These are phyloP conservation scores for Okamejei kenojei DNA, from an alignment of 2,797 vertebrate genomes.

Conservation along the genomic window DNA sequence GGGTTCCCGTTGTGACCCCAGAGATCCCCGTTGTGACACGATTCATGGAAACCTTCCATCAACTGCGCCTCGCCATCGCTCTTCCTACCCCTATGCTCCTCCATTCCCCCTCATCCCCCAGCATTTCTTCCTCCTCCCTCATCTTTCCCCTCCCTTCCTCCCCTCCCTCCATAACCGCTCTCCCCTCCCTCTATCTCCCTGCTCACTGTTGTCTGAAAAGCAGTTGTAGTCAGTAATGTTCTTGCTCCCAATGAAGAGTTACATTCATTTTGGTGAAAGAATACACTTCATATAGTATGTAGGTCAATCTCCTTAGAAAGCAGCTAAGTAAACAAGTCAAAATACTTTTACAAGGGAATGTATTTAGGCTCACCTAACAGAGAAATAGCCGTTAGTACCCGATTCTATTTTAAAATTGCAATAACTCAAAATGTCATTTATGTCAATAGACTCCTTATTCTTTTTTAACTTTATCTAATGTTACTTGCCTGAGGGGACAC, in stretches of 20 bases:
- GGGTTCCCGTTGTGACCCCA: too few relatives aligned
- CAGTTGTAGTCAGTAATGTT: background rate
- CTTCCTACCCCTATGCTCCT: too few relatives aligned
- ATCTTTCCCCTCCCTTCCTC: too few relatives aligned
- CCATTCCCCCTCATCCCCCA: too few relatives aligned
- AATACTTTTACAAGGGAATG: conserved; percentile 16
- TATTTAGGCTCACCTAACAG: background rate
- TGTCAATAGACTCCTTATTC: background rate
- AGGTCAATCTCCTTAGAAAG: background rate
- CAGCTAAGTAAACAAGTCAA: background rate
- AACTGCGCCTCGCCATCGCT: too few relatives aligned
- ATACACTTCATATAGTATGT: conserved; percentile 3
- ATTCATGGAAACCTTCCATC: too few relatives aligned
- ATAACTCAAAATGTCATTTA: background rate
- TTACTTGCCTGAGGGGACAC: background rate
- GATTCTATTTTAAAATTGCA: background rate
- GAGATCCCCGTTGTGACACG: too few relatives aligned
- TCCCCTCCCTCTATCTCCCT: too few relatives aligned
- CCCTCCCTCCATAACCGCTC: too few relatives aligned
- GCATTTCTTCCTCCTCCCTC: too few relatives aligned
- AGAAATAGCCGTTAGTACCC: background rate
- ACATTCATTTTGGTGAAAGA: background rate
- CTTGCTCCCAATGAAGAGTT: background rate
- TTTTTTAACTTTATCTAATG: background rate
- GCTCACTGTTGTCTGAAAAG: background rate